Evolutionary conservation across 2,888 invertebrate species (phyloP), one percentile per base, ranked within the genome.

Genomic region (Watsonalla binaria): DNA sequence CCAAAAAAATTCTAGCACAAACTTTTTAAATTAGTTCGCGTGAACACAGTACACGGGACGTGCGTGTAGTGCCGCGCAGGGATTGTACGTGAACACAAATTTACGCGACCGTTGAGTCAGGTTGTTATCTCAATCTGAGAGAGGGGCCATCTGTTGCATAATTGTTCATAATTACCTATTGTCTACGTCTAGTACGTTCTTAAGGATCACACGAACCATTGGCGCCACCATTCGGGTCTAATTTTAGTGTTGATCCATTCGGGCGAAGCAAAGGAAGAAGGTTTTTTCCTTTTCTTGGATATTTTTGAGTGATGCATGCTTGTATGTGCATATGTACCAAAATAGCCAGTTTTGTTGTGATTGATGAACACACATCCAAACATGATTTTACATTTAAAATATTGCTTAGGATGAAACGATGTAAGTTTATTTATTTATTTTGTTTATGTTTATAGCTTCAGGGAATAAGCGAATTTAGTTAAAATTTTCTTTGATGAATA

Each of bases 141-240:
- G 72, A 73, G 70, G 67, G 69, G 67, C 69, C 56, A 69, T 66
- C 65, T 65, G 76, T 86, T 84, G 85, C 80, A 85, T 86, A 85
- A 84, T 79, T 77, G 72, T 78, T 72, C 72, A 71, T 76, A 78
- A 79, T 76, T 70, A 70, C 67, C 66, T 73, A 74, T 80, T 82
- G 82, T 83, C 80, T 81, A 72, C 60, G 53, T 65, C 70, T 57
- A 63, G 61, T 61, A 68, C 63, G 63, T 60, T 62, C 68, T 58
- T 59, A 55, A 49, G 37, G 11, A 49, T 39, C 15, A 39, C 35
- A 15, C 37, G 37, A 14, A 14, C 42, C 37, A 9, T 9, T 42
- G 42, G 42, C 42, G 42, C 42, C 42, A 42, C 11, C 5, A 42
- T 42, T 42, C 11, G 11, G 5, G 11, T 42, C 42, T 11, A 42